Evolutionary conservation across 2,888 invertebrate species (phyloP).

Genomic region (Galerucella pusilla): DNA sequence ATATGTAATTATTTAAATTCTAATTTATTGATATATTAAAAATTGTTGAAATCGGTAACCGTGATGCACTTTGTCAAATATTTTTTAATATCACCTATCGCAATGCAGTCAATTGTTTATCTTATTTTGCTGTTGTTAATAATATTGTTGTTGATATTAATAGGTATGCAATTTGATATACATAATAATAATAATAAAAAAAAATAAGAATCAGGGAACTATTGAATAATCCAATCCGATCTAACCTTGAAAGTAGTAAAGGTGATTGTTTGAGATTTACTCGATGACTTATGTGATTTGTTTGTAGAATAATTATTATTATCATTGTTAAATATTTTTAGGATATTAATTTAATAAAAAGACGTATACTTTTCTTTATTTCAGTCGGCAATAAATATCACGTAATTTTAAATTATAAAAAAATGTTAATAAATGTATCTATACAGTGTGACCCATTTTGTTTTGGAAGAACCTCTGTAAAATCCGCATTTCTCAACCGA

Average conservation of each 20-base stretch:
- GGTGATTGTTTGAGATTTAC: conserved; percentile 32
- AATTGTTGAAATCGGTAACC: not conserved
- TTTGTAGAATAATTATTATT: conserved; percentile 26
- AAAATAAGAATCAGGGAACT: conserved; percentile 49
- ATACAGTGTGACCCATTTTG: too few relatives aligned
- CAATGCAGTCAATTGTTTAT: conserved; percentile 34
- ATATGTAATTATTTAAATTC: too few relatives aligned
- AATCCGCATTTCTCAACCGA: too few relatives aligned
- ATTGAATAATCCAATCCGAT: conserved; percentile 43
- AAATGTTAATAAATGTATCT: too few relatives aligned
- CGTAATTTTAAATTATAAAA: not conserved
- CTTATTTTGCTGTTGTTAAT: conserved; percentile 40
- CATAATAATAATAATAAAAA: conserved; percentile 35
- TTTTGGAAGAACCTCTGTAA: too few relatives aligned
- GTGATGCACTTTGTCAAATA: not conserved
- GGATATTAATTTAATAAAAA: conserved; percentile 3
- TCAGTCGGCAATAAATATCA: not conserved
- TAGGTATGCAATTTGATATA: conserved; percentile 45
- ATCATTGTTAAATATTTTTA: conserved; percentile 34
- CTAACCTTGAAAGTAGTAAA: conserved; percentile 39
- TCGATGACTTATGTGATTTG: conserved; percentile 19
- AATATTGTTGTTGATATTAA: conserved; percentile 49
- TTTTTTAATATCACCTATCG: conserved; percentile 33
- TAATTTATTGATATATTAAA: not conserved
- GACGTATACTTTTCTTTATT: conserved; percentile 3